phyloP scores from a whole-genome alignment of 2,888 invertebrate genomes.

The Synergus japonicus region DNA sequence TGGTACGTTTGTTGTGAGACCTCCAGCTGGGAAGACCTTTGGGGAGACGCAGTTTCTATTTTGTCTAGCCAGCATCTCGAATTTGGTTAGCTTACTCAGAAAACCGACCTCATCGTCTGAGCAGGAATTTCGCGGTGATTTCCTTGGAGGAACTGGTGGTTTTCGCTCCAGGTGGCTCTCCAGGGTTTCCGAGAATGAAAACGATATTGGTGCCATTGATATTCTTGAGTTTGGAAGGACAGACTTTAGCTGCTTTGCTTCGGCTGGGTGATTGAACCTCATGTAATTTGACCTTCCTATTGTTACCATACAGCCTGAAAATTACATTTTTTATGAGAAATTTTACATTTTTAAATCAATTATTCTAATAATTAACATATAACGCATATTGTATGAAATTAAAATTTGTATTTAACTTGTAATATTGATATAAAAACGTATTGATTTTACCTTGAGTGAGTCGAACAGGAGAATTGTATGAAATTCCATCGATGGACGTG shows the following conservation, averaged over 20 bases:
- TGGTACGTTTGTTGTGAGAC: slow-evolving; percentile 88
- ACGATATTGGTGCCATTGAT: slow-evolving; percentile 88
- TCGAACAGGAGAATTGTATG: slow-evolving; percentile 85
- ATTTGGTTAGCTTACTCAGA: slow-evolving; percentile 88
- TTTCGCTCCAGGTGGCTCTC: slow-evolving; percentile 78
- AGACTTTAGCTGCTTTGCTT: slow-evolving; percentile 92
- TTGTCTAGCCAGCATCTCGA: slow-evolving; percentile 86
- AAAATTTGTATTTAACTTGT: slow-evolving; percentile 38
- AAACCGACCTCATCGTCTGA: slow-evolving; percentile 82
- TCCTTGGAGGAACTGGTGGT: slow-evolving; percentile 83
- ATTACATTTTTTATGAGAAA: slow-evolving; percentile 30
- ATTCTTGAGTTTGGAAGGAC: slow-evolving; percentile 87
- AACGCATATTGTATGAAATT: neutral
- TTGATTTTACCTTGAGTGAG: slow-evolving; percentile 86
- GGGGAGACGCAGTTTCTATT: slow-evolving; percentile 80
- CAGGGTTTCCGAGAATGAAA: slow-evolving; percentile 68
- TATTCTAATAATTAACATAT: neutral
- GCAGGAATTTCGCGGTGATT: slow-evolving; percentile 79
- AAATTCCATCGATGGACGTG: slow-evolving; percentile 86
- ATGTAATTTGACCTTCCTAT: slow-evolving; percentile 94
- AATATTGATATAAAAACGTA: neutral
- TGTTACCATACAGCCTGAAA: slow-evolving; percentile 92
- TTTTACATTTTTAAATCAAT: slow-evolving; percentile 27
- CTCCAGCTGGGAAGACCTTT: slow-evolving; percentile 89
- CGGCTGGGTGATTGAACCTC: slow-evolving; percentile 95